Conservation (phyloP, 2,113 vertebrate genomes). For the Scolopax mira region DNA sequence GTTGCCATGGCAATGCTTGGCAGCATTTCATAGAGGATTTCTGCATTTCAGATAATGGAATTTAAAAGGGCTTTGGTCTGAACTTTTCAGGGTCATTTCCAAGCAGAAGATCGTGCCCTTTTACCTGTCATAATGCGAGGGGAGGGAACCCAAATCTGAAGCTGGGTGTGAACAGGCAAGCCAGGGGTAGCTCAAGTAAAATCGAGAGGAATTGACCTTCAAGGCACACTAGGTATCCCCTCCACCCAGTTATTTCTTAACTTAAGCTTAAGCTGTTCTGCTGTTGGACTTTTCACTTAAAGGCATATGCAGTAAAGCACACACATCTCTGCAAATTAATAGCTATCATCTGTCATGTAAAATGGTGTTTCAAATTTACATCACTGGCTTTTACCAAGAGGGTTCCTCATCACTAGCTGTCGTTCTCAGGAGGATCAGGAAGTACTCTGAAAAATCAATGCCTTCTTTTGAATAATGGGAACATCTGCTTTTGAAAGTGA, state of each 20-base stretch:
- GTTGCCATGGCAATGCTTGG: constrained; percentile 44
- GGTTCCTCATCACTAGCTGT: constrained; percentile 26
- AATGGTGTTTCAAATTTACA: constrained; percentile 25
- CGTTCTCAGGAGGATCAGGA: constrained; percentile 34
- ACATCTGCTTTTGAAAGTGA: constrained; percentile 20
- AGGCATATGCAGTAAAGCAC: not conserved
- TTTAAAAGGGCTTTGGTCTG: constrained; percentile 25
- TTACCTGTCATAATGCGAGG: not conserved
- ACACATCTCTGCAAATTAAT: constrained; percentile 17
- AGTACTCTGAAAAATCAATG: constrained; percentile 22
- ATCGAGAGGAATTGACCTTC: not conserved
- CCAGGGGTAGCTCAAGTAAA: not conserved
- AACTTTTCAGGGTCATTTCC: constrained; percentile 41
- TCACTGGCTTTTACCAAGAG: constrained; percentile 19
- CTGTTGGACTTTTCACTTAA: not conserved
- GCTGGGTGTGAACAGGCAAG: not conserved
- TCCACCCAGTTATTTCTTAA: not conserved
- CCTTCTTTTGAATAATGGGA: constrained; percentile 33
- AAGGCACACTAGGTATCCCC: not conserved
- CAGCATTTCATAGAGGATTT: constrained; percentile 24
- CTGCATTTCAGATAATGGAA: constrained; percentile 20
- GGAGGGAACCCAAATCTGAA: not conserved
- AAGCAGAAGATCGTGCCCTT: constrained; percentile 13
- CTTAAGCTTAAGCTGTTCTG: not conserved
- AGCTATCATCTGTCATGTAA: constrained; percentile 34